Base-by-base conservation (phyloP, 1,140 invertebrate species). In the Cydia strobilella region DNA sequence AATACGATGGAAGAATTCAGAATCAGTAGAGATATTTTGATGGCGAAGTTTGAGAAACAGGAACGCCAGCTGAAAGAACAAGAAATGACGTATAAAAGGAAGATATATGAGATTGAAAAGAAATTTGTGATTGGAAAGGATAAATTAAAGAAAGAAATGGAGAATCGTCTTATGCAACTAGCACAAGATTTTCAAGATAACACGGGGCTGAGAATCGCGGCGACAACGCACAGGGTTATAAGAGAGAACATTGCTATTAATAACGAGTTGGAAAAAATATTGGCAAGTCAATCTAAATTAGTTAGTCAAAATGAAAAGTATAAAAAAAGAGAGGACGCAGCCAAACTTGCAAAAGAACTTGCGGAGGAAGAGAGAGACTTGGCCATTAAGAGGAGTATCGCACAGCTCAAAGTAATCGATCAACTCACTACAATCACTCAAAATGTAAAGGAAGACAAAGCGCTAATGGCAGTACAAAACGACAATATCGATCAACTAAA, bases 1-100 rank as follows among this genome's bases (percentile, higher is more conserved):
- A 97, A 97, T 80, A 96, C 97, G 0, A 86, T 98, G 76, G 97
- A 98, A 87, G 97, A 98, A 82, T 98, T 97, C 93, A 94, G 97
- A 81, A 92, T 96, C 27, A 96, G 97, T 76, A 94, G 96, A 77
- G 96, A 97, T 77, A 96, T 97, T 63, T 92, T 98, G 20, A 95
- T 97, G 94, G 94, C 94, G 35, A 97, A 97, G 86, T 98, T 97
- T 86, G 96, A 96, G 80, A 93, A 94, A 35, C 96, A 98, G 91
- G 97, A 98, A 84, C 94, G 95, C 71, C 94, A 95, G 74, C 95
- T 97, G 63, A 94, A 94, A 82, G 94, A 96, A 76, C 96, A 97
- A 85, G 96, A 98, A 86, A 93, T 95, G 80, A 93, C 94, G 9
- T 96, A 98, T 82, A 96, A 96, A 82, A 94, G 96, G 78, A 93